Conservation (phyloP, 2,888 invertebrate genomes). For the Apodemia hepburni region DNA sequence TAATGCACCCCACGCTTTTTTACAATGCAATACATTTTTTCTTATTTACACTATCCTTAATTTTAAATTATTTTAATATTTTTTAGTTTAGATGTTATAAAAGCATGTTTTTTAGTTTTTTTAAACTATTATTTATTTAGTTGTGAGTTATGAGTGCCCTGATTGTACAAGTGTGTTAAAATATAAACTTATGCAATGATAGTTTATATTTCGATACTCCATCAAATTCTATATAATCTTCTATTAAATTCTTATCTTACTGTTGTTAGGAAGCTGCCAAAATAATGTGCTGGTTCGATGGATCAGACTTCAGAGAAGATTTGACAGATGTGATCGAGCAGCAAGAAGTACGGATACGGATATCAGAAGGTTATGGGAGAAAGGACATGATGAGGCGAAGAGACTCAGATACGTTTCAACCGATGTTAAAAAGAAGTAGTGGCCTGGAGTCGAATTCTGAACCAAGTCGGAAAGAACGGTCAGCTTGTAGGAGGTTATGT, state of each 20-base stretch:
- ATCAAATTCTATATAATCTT: not conserved
- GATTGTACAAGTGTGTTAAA: no score
- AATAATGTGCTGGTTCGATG: conserved; percentile 74
- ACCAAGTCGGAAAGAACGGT: conserved; percentile 42
- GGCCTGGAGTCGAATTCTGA: conserved; percentile 61
- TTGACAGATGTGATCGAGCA: conserved; percentile 71
- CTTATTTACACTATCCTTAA: no score
- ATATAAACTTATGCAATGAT: not conserved
- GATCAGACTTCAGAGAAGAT: conserved; percentile 70
- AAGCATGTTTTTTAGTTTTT: no score
- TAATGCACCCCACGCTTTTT: no score
- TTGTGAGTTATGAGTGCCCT: no score
- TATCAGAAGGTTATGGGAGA: conserved; percentile 55
- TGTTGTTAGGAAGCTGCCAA: conserved; percentile 63
- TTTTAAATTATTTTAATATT: no score
- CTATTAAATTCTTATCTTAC: not conserved
- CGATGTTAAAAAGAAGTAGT: conserved; percentile 63
- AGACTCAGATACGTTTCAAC: conserved; percentile 66
- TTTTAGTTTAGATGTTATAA: no score
- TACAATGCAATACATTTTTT: no score
- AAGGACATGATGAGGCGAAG: conserved; percentile 50
- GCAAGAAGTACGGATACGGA: conserved; percentile 67
- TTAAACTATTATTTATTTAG: no score
- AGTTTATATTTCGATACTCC: no score
- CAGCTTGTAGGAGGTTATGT: conserved; percentile 61